Evolutionary conservation across 2,888 invertebrate species (phyloP), one percentile per base, ranked within the genome.

Genomic region (Sylvicola fuscatus): DNA sequence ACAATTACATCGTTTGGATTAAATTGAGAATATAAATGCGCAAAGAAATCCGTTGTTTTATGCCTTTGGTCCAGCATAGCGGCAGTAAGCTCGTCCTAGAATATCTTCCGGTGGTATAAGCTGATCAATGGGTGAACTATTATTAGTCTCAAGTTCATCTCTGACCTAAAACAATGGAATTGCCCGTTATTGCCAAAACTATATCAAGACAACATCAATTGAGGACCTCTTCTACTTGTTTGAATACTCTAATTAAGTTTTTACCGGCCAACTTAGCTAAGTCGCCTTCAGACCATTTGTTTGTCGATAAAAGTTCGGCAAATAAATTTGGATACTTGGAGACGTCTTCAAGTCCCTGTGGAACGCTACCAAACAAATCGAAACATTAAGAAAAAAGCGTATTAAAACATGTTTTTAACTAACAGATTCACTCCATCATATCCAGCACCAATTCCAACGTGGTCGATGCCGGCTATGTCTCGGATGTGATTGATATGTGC

Each of bases 381-480:
- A 28, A 14, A 32, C 14, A 32, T 35, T n/a, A 12, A 29, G 6
- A 13, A 8, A 29, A 4, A 29, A 29, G n/a, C 6, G 29, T 8
- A 29, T 29, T 13, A 10, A 7, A 29, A 8, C 4, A 7, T 12
- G 27, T 7, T 15, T 32, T 21, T 14, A 14, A 78, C 84, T 82
- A 64, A 87, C 86, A 74, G 74, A 66, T 83, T 82, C 55, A 86
- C 83, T 47, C 86, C 84, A 54, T 86, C 83, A 59, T 81, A 87
- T 45, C 84, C 86, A 35, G 83, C 84, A 33, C 86, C 86, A 41
- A 87, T 70, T 41, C 86, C 87, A 36, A 86, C 81, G 58, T 81
- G 76, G 62, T 86, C 82, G 45, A 83, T 74, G 39, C 87, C 86
- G 27, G 83, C 83, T 41, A 82, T 70, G 48, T 78, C 75, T 43